Conservation (phyloP, 1,140 invertebrate species). For the Achroia grisella region DNA sequence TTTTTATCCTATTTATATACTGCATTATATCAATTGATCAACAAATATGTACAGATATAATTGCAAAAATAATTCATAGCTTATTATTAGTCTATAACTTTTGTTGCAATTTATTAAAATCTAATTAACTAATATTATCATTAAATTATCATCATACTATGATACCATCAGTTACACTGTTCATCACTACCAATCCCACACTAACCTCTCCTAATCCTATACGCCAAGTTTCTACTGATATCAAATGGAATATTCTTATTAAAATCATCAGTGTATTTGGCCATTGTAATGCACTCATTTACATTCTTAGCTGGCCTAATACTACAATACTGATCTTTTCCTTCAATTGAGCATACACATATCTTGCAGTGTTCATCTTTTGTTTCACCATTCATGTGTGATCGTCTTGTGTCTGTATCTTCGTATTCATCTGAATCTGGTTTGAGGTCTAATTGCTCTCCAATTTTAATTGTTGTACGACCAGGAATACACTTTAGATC, state of each 20-base stretch:
- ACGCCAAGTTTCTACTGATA: conserved; percentile 32
- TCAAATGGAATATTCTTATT: conserved; percentile 30
- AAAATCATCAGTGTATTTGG: conserved; percentile 20
- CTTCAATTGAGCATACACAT: conserved; percentile 50
- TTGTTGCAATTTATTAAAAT: too few relatives aligned
- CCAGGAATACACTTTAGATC: conserved; percentile 43
- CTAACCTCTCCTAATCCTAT: conserved; percentile 51
- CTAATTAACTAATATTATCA: too few relatives aligned
- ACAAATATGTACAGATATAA: too few relatives aligned
- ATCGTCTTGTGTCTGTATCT: conserved; percentile 20
- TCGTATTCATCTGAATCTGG: conserved; percentile 8
- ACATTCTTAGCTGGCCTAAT: conserved; percentile 43
- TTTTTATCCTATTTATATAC: too few relatives aligned
- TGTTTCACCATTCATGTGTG: conserved; percentile 30
- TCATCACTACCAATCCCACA: neutral
- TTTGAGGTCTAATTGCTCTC: conserved; percentile 9
- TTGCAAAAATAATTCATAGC: too few relatives aligned
- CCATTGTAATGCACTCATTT: conserved; percentile 50
- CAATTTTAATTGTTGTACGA: conserved; percentile 37
- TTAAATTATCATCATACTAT: neutral
- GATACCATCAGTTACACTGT: conserved; percentile 4
- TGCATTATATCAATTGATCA: too few relatives aligned
- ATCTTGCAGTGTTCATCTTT: conserved; percentile 38
- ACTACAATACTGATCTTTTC: conserved; percentile 45
- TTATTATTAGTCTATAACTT: too few relatives aligned